phyloP scores from a whole-genome alignment of 1,140 invertebrate species.

The Drosophila rufa region DNA sequence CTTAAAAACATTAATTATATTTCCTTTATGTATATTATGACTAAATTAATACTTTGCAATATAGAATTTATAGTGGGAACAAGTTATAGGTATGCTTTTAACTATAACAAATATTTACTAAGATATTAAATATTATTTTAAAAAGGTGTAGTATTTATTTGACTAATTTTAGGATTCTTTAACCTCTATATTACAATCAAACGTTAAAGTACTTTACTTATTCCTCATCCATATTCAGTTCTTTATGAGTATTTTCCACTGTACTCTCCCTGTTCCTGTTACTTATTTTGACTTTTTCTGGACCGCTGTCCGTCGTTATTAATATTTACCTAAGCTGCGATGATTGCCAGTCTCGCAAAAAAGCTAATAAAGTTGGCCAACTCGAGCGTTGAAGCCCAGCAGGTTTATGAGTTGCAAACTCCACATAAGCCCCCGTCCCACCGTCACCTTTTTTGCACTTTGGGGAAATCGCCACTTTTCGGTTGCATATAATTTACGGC shows the following conservation, averaged over 20 bases:
- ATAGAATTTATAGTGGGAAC: no score
- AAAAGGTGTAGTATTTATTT: no score
- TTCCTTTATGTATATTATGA: neutral
- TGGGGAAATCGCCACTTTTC: slow-evolving; percentile 29
- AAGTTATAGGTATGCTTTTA: no score
- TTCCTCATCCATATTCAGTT: neutral
- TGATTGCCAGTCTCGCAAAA: slow-evolving; percentile 36
- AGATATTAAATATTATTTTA: no score
- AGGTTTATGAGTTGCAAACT: slow-evolving; percentile 42
- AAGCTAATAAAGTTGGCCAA: slow-evolving; percentile 75
- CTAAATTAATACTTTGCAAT: no score
- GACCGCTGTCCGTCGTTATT: slow-evolving; percentile 56
- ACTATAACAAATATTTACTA: no score
- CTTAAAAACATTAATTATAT: neutral
- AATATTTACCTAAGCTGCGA: slow-evolving; percentile 77
- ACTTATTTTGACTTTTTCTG: slow-evolving; percentile 16
- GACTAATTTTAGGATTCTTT: neutral
- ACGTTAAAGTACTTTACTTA: neutral
- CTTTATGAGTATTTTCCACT: neutral
- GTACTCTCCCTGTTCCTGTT: slow-evolving; percentile 11
- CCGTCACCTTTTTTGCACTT: neutral
- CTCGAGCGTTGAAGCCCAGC: neutral
- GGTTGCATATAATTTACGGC: slow-evolving; percentile 76
- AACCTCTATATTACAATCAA: neutral
- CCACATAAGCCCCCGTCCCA: neutral